These are phyloP conservation scores for Sciurus vulgaris DNA, from an alignment of 2,797 vertebrate genomes.

Conservation along the genomic window DNA sequence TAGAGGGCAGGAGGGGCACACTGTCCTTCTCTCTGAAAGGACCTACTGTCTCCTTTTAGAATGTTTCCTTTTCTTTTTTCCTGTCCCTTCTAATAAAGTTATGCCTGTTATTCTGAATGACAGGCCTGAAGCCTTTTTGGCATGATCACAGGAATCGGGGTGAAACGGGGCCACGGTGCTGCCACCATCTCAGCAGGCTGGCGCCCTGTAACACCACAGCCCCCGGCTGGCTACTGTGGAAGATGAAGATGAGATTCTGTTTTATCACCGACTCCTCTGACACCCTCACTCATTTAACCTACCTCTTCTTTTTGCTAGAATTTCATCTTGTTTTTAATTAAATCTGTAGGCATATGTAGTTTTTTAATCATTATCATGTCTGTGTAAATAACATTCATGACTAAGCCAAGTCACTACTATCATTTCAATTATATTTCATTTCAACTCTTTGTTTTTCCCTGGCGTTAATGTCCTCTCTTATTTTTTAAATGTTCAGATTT, in stretches of 20 bases:
- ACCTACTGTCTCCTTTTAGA: no score
- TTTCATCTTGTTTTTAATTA: conserved; percentile 27
- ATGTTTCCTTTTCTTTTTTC: no score
- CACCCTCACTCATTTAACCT: background rate
- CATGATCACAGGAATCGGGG: no score
- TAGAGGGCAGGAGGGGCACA: no score
- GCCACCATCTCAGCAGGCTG: no score
- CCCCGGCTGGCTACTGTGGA: background rate
- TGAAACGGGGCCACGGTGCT: no score
- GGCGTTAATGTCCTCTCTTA: background rate
- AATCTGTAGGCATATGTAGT: background rate
- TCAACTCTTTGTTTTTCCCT: background rate
- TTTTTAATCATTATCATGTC: background rate
- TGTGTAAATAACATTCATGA: background rate
- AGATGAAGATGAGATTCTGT: background rate
- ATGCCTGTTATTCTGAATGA: no score
- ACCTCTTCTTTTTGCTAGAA: background rate
- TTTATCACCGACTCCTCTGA: background rate
- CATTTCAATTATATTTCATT: conserved; percentile 6
- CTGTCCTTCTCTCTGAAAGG: no score
- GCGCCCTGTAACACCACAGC: no score
- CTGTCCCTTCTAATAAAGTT: no score
- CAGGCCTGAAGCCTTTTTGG: no score
- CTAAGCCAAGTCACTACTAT: background rate
- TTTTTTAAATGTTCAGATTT: conserved; percentile 14